Conservation (phyloP, 2,797 vertebrate species). For the Chelmon rostratus region DNA sequence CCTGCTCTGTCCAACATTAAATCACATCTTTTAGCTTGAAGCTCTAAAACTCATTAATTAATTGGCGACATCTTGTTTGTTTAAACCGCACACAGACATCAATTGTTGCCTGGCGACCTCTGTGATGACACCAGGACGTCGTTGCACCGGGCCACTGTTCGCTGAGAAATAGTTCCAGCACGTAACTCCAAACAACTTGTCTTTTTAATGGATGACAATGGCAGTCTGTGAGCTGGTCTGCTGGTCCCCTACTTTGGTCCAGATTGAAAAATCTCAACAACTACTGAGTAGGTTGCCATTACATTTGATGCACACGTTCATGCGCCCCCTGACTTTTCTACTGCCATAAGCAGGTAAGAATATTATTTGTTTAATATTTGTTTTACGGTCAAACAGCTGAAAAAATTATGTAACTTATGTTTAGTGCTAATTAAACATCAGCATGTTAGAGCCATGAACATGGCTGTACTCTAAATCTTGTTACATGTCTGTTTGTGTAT, state of each 20-base stretch:
- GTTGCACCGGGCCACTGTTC: too few relatives aligned
- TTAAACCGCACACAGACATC: background rate
- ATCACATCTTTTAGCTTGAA: background rate
- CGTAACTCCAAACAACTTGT: background rate
- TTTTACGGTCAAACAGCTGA: constrained; percentile 7
- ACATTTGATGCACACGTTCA: background rate
- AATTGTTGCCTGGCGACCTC: background rate
- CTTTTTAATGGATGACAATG: background rate
- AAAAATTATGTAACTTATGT: background rate
- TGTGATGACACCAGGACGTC: background rate
- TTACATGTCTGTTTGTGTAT: background rate
- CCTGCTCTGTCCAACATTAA: background rate
- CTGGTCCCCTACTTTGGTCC: background rate
- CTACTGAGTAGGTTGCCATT: background rate
- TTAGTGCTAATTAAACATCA: constrained; percentile 4
- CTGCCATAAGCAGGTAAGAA: background rate
- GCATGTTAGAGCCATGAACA: background rate
- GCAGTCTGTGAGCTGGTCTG: background rate
- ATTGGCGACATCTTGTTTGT: background rate
- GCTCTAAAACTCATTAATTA: background rate
- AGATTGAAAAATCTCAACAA: background rate
- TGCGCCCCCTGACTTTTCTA: background rate
- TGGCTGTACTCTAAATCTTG: background rate
- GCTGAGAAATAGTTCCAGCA: background rate
- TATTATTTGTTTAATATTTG: background rate